These are phyloP conservation scores for Schizotus pectinicornis DNA, from an alignment of 2,888 invertebrate species.

Conservation along the genomic window DNA sequence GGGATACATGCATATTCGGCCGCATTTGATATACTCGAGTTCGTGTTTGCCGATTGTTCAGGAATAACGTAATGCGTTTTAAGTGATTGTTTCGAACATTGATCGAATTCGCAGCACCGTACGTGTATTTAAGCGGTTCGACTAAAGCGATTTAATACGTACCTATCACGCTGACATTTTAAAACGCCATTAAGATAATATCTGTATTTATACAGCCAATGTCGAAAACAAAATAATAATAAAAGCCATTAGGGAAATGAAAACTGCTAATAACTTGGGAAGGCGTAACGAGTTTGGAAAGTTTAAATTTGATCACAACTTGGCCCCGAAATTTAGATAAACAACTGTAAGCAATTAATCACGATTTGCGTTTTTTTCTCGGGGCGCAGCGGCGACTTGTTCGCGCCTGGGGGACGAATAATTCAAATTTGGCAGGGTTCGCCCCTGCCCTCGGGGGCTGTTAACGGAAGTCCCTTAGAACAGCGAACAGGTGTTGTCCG, in stretches of 20 bases:
- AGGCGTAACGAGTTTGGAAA: conserved; percentile 30
- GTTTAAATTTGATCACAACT: conserved; percentile 31
- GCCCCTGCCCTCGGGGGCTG: conserved; percentile 19
- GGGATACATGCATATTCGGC: too few relatives aligned
- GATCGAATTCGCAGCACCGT: too few relatives aligned
- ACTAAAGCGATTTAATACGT: too few relatives aligned
- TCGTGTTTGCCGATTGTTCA: too few relatives aligned
- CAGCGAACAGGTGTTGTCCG: conserved; percentile 18
- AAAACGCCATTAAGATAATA: conserved; percentile 28
- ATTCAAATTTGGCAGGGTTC: conserved; percentile 28
- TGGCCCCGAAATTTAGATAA: conserved; percentile 22
- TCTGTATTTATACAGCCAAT: conserved; percentile 26
- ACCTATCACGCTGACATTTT: conserved; percentile 7
- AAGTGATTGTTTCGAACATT: too few relatives aligned
- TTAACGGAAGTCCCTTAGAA: conserved; percentile 26
- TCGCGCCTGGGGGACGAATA: conserved; percentile 15
- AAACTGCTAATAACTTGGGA: conserved; percentile 32
- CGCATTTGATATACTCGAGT: too few relatives aligned
- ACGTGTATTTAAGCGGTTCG: too few relatives aligned
- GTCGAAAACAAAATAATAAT: conserved; percentile 30
- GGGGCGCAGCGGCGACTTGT: conserved; percentile 16
- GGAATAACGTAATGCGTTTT: too few relatives aligned
- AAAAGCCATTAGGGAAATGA: conserved; percentile 34
- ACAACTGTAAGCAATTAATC: conserved; percentile 29
- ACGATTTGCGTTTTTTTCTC: conserved; percentile 10